These are phyloP conservation scores for Diuraphis noxia DNA, from an alignment of 1,140 invertebrate genomes.

Conservation along the genomic window DNA sequence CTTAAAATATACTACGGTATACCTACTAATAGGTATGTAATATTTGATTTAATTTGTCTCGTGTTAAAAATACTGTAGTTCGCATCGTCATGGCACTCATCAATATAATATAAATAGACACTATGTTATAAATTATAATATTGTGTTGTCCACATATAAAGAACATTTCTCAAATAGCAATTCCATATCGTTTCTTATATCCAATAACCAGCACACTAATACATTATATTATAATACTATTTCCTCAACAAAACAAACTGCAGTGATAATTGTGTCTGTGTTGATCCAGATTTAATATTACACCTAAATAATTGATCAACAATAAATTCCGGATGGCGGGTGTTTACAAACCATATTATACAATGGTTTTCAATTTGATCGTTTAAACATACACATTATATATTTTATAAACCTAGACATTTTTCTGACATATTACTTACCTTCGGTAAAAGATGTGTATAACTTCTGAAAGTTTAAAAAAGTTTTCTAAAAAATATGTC, in stretches of 20 bases:
- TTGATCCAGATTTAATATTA: background rate
- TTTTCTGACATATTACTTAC: background rate
- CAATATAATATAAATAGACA: background rate
- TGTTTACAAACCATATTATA: background rate
- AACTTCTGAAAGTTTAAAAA: background rate
- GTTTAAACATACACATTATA: background rate
- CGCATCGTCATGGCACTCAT: background rate
- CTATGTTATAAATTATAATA: too few relatives aligned
- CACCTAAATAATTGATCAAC: background rate
- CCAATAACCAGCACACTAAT: background rate
- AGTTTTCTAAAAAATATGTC: background rate
- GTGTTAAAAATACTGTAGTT: background rate
- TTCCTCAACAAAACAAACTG: too few relatives aligned
- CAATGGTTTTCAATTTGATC: background rate
- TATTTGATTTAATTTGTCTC: too few relatives aligned
- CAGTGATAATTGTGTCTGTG: too few relatives aligned
- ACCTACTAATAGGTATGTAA: too few relatives aligned
- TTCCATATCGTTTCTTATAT: background rate
- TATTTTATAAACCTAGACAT: background rate
- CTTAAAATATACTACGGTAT: too few relatives aligned
- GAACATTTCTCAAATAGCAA: too few relatives aligned
- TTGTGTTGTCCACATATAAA: too few relatives aligned
- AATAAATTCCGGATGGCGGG: background rate
- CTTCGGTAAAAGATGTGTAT: background rate
- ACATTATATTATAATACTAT: too few relatives aligned